Evolutionary conservation across 1,140 invertebrate species (phyloP).

Genomic region (Aphis craccivora): DNA sequence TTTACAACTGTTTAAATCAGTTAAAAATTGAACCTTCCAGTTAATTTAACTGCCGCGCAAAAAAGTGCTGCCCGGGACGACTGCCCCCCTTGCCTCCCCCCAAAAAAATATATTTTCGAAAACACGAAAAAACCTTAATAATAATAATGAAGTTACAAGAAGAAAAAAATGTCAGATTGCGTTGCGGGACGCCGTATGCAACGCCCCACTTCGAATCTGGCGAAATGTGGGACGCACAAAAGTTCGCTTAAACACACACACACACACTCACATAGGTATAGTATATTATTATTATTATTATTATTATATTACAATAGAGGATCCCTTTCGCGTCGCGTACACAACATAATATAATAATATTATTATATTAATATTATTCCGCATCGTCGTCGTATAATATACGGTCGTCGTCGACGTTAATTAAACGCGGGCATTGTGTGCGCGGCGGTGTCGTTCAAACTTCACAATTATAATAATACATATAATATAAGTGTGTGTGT

Average conservation of each 20-base stretch:
- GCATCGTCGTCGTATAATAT: background rate
- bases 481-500: no score
- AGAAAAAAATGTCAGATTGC: no score
- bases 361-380: slow-evolving; percentile 19
- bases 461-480: background rate
- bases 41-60: no score
- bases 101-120: no score
- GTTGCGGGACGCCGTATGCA: background rate
- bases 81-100: no score
- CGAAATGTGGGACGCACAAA: background rate
- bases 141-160: no score
- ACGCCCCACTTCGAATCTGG: background rate
- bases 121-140: no score
- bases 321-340: background rate
- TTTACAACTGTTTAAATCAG: no score
- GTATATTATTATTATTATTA: background rate
- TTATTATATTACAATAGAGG: background rate
- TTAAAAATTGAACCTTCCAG: no score
- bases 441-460: slow-evolving; percentile 9
- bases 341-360: background rate
- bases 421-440: slow-evolving; percentile 40
- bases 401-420: background rate
- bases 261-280: background rate
- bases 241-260: background rate
- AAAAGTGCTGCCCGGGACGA: no score